Percentiles rank a stretch among this genome's conserved stretches.
Evolutionary conservation across 2,797 vertebrate genomes (phyloP).

Genomic region (Enteromius unitaeniatus): DNA sequence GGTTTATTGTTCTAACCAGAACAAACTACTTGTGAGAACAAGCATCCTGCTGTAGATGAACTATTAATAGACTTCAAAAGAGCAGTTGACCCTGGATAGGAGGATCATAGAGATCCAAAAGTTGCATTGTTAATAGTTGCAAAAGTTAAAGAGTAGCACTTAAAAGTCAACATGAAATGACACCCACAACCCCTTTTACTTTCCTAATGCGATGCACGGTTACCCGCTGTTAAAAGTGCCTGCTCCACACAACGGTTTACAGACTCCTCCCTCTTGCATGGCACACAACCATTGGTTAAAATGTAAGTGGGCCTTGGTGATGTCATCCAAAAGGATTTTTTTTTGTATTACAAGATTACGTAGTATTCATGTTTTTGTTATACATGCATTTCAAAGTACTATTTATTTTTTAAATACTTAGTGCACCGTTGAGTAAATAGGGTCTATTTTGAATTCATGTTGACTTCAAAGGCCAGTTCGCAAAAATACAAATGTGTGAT

Average conservation of each 20-base stretch:
- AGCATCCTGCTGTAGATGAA: constrained; percentile 39
- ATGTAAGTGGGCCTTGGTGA: neutral
- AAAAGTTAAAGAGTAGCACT: neutral
- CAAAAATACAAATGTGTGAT: neutral
- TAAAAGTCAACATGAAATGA: constrained; percentile 3
- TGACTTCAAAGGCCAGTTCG: constrained; percentile 8
- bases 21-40: constrained; percentile 30
- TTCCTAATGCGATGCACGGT: neutral
- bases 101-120: constrained; percentile 14
- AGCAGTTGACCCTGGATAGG: neutral
- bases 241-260: neutral
- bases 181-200: neutral
- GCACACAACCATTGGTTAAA: neutral
- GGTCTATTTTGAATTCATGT: neutral
- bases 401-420: neutral
- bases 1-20: constrained; percentile 50
- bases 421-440: neutral
- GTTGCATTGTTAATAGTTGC: constrained; percentile 36
- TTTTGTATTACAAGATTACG: neutral
- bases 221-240: neutral
- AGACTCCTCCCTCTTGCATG: neutral
- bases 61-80: constrained; percentile 30
- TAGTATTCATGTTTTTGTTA: neutral
- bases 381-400: neutral
- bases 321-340: neutral